Base-by-base conservation (phyloP, 2,797 vertebrate species). In the Notolepis coatsorum region DNA sequence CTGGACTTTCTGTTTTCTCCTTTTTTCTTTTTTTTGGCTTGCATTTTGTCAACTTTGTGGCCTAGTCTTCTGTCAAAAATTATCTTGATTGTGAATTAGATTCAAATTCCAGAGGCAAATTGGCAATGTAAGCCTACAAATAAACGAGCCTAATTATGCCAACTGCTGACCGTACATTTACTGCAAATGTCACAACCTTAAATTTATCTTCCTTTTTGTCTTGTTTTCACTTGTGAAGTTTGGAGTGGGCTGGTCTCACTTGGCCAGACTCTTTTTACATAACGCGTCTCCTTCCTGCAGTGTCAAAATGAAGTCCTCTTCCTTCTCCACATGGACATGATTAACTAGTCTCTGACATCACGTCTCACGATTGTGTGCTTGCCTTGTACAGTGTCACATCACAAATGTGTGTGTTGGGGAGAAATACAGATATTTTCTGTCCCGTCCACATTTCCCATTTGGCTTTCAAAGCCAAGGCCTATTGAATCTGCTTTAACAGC, bases 401-500 rank as follows among this genome's bases (percentile, higher is more conserved):
- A 15, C 51, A 58, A 67, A 70, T 74, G 47, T 65, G 47, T 75
- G 65, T 73, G 59, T 24, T 65, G 57, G 63, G 50, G 54, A 68
- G 53, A 60, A 71, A 81, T 73, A 37, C n/a, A 63, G 50, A 81
- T 54, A 37, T 45, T 51, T 66, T 73, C 52, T 31, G 68, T 23
- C 35, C 47, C 45, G 33, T 57, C 74, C 49, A 59, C 48, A 66
- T 69, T 66, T 71, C 37, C 49, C 43, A 9, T 72, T 75, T 70
- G 68, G 78, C 42, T 61, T 45, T n/a, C n/a, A 39, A 65, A 75
- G 65, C 70, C 59, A 49, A 38, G 62, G 37, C 45, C 57, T 61
- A 76, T 77, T 74, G 68, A 84, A n/a, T 83, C 68, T 48, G 55
- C 51, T 58, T 41, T 3, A 47, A 12, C 6, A n/a, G 13, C 8